A percentile compares a stretch with the other conserved stretches of the same genome.
Conservation (phyloP, 2,113 vertebrate species). For the Synchiropus splendidus region DNA sequence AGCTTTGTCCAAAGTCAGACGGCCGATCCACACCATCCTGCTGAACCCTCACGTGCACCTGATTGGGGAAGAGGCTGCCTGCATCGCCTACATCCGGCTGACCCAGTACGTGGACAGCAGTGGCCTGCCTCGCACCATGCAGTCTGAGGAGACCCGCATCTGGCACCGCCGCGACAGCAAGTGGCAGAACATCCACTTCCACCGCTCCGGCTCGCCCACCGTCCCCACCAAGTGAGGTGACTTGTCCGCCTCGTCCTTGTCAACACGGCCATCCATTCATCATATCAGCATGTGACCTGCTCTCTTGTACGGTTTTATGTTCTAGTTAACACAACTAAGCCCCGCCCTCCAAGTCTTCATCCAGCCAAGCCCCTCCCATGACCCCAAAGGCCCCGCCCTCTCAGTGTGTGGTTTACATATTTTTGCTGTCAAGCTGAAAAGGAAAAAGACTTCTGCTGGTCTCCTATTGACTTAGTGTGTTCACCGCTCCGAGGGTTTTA, state of each 20-base stretch:
- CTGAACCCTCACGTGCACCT: slow-evolving; percentile 94
- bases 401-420: no score
- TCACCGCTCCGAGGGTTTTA: no score
- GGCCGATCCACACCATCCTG: slow-evolving; percentile 82
- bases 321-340: no score
- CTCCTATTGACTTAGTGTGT: no score
- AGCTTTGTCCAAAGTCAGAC: background rate
- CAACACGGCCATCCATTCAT: no score
- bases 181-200: slow-evolving; percentile 98
- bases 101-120: slow-evolving; percentile 85
- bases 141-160: slow-evolving; percentile 91
- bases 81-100: slow-evolving; percentile 90
- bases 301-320: no score
- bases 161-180: slow-evolving; percentile 95
- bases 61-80: slow-evolving; percentile 90
- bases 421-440: no score
- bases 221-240: slow-evolving; percentile 78
- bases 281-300: no score
- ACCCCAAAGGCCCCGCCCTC: no score
- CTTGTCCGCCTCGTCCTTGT: background rate
- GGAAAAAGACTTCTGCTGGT: no score
- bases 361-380: no score
- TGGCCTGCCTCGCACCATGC: slow-evolving; percentile 88
- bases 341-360: no score
- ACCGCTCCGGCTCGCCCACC: slow-evolving; percentile 89